A percentile compares a stretch with the other conserved stretches of the same genome.
Evolutionary conservation across 2,888 invertebrate species (phyloP).

Genomic region (Enoplolaimus lenunculus): DNA sequence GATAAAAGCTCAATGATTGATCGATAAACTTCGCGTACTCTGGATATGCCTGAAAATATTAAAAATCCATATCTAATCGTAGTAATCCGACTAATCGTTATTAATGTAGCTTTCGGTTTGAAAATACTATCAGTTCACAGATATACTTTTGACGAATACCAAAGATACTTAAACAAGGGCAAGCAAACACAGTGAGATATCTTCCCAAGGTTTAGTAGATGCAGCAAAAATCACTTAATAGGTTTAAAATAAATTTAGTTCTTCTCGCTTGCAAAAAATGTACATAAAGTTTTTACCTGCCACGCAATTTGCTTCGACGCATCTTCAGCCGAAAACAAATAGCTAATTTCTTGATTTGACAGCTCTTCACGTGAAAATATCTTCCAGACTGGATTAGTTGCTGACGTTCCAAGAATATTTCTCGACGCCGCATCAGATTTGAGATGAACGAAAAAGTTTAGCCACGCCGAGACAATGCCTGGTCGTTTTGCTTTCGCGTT

Average conservation of each 20-base stretch:
- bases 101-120: too few relatives aligned
- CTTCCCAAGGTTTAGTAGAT: too few relatives aligned
- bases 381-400: conserved; percentile 46
- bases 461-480: background rate
- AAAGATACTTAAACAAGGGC: too few relatives aligned
- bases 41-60: conserved; percentile 47
- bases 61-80: too few relatives aligned
- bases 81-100: too few relatives aligned
- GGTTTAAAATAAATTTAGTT: too few relatives aligned
- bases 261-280: too few relatives aligned
- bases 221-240: too few relatives aligned
- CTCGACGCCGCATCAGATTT: background rate
- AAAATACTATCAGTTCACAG: too few relatives aligned
- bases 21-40: conserved; percentile 40
- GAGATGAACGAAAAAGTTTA: background rate
- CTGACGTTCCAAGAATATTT: background rate
- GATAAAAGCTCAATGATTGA: conserved; percentile 9
- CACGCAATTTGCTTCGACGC: conserved; percentile 9
- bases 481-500: background rate
- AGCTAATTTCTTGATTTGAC: conserved; percentile 42
- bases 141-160: too few relatives aligned
- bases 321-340: conserved; percentile 40
- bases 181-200: too few relatives aligned
- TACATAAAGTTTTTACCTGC: too few relatives aligned
- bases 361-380: conserved; percentile 49